Base-by-base conservation (phyloP, 2,888 invertebrate genomes). In the Drosophila antonietae region DNA sequence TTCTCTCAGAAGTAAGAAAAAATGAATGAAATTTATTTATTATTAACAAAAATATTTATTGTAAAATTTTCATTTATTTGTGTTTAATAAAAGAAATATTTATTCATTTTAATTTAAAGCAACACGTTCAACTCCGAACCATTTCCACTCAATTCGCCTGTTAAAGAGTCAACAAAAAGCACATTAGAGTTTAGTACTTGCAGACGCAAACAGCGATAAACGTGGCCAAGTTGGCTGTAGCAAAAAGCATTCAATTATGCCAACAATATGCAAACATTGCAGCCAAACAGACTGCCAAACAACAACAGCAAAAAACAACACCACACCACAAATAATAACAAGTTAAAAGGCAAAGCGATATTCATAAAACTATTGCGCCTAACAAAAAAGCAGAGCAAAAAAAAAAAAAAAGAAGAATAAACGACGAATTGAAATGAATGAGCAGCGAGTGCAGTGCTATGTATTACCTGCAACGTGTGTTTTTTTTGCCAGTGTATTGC, bases 221-320 rank as follows among this genome's bases (percentile, higher is more conserved):
- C 18, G 23, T 28, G 33, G 55, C 23, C 47, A 68, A 75, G 60
- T 59, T 56, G 31, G 70, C n/a, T 46, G 62, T 61, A 58, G 64
- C 88, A 83, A 85, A 85, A 88, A 83, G 66, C 64, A 85, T 88
- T 88, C 83, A 83, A 83, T 83, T 83, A 83, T 82, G 78, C 83
- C 86, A 72, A 88, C 83, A 85, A 83, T 83, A 83, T 83, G 83
- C 88, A 74, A 78, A 88, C 83, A 88, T 85, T 88, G 77, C 83
- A 81, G 59, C 57, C 78, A 73, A 81, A 75, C 68, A 65, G 68
- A 70, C 61, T 55, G 65, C 47, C 60, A 66, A 62, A 53, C 43
- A 57, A 46, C 44, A 59, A 20, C 23, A 55, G 60, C 28, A 60
- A 63, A 20, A 46, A 47, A 55, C 37, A 63, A 51, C 28, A 59